Evolutionary conservation across 2,113 vertebrate genomes (phyloP).

Genomic region (Spermophilus dauricus): DNA sequence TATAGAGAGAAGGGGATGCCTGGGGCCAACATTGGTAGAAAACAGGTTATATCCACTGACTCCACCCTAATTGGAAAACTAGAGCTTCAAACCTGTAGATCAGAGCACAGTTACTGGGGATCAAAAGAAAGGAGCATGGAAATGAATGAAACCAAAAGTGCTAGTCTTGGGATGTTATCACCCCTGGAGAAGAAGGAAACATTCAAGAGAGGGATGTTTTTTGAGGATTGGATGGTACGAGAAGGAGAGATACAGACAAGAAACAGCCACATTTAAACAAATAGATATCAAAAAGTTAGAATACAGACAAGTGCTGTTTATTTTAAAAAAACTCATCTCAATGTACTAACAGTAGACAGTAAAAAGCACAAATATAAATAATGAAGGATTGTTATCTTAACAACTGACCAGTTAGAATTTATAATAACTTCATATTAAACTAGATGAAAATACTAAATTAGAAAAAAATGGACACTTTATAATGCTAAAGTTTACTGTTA

Average conservation of each 20-base stretch:
- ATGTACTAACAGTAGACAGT: neutral
- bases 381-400: neutral
- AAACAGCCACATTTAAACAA: neutral
- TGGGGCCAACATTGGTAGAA: neutral
- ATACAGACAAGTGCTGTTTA: neutral
- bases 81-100: neutral
- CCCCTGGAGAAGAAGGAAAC: neutral
- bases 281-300: neutral
- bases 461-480: neutral
- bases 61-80: neutral
- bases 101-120: neutral
- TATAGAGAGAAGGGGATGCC: neutral
- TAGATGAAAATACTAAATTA: neutral
- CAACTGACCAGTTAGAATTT: neutral
- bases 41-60: neutral
- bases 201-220: neutral
- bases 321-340: neutral
- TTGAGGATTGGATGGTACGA: neutral
- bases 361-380: neutral
- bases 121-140: neutral
- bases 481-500: slow-evolving; percentile 4
- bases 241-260: neutral
- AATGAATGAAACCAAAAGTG: neutral
- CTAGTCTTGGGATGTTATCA: neutral
- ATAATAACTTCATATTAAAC: neutral